Evolutionary conservation across 2,113 vertebrate species (phyloP).

Genomic region (Chiloscyllium plagiosum): DNA sequence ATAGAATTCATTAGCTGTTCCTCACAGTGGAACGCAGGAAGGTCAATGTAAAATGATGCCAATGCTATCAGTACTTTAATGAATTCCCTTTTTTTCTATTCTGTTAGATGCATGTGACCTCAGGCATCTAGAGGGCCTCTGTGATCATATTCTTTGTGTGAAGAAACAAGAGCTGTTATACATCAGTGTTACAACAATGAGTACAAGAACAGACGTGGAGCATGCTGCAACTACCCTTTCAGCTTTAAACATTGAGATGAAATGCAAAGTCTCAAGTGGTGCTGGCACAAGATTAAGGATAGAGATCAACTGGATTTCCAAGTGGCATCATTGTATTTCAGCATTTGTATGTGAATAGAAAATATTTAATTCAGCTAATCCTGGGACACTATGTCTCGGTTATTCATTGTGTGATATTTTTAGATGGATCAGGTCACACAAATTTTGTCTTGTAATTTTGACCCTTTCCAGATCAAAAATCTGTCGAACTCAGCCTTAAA

Average conservation of each 20-base stretch:
- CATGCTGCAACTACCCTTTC: neutral
- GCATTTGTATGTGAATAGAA: neutral
- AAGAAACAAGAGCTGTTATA: constrained; percentile 31
- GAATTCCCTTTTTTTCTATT: constrained; percentile 33
- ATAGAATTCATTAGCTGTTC: constrained; percentile 35
- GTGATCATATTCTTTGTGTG: constrained; percentile 36
- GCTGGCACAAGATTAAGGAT: constrained; percentile 1
- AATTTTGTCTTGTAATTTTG: neutral
- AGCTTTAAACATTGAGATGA: constrained; percentile 7
- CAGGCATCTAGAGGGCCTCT: constrained; percentile 18
- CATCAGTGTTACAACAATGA: constrained; percentile 33
- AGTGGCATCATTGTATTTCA: neutral
- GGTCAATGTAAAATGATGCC: constrained; percentile 35
- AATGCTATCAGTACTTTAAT: constrained; percentile 34
- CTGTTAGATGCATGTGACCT: constrained; percentile 34
- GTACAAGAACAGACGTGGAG: neutral
- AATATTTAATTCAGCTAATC: neutral
- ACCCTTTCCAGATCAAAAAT: neutral
- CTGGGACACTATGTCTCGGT: neutral
- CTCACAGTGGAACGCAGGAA: constrained; percentile 28
- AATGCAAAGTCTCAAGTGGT: constrained; percentile 12
- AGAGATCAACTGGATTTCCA: constrained; percentile 22
- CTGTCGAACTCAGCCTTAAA: no score
- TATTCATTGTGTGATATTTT: neutral
- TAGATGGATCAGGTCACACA: neutral